A percentile compares a stretch with the other conserved stretches of the same genome.
Evolutionary conservation across 1,140 invertebrate species (phyloP).

Genomic region (Oppia nitens): DNA sequence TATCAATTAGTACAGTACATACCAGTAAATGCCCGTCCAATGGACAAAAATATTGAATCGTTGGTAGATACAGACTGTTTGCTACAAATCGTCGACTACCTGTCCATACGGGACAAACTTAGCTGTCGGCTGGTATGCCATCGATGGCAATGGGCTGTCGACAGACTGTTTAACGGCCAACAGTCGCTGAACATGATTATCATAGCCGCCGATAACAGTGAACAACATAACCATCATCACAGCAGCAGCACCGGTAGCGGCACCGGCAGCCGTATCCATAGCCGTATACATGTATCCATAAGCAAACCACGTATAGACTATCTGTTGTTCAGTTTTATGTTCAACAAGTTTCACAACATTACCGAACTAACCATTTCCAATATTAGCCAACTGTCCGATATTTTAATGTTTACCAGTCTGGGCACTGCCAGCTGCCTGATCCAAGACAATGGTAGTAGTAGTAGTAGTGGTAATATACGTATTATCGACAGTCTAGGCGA

Average conservation of each 20-base stretch:
- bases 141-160: neutral
- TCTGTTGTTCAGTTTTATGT: neutral
- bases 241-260: neutral
- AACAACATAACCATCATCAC: neutral
- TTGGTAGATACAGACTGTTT: constrained; percentile 8
- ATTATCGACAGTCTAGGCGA: neutral
- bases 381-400: constrained; percentile 1
- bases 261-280: neutral
- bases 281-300: neutral
- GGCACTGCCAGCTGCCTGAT: neutral
- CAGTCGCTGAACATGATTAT: constrained; percentile 3
- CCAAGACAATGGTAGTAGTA: too few species aligned
- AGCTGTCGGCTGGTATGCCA: constrained; percentile 6
- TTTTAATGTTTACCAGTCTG: constrained; percentile 1
- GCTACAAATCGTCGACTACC: neutral
- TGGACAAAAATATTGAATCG: too few species aligned
- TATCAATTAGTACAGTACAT: too few species aligned
- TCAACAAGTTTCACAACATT: constrained; percentile 3
- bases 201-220: neutral
- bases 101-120: constrained; percentile 8
- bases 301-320: neutral
- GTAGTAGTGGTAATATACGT: too few species aligned
- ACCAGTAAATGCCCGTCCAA: too few species aligned
- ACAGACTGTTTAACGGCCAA: constrained; percentile 3
- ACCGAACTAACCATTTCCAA: neutral